Evolutionary conservation across 2,888 invertebrate genomes (phyloP), one percentile per base, ranked within the genome.

Genomic region (Rhorus exstirpatorius): DNA sequence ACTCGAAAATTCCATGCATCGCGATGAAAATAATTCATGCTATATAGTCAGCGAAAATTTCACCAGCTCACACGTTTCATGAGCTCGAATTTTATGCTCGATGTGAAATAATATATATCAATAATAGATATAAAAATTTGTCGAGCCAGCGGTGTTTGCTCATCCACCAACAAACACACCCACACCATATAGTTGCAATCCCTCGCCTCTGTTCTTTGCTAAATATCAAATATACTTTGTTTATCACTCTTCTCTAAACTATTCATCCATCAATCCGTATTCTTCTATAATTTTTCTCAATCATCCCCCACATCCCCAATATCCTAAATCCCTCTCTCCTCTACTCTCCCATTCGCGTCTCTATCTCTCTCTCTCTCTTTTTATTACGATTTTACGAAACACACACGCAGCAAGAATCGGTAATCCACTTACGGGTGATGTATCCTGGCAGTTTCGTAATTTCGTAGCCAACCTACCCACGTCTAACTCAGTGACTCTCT

Each of bases 1-100:
- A 75, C 44, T 55, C 44, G 55, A 24, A 31, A 55, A 68, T 14
- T 38, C 74, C 70, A 68, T 70, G 58, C 63, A 70, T 63, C 82
- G 78, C 79, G 74, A 70, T 82, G 74, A 70, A 82, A 82, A 82
- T 79, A 82, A 82, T 82, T 78, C 74, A 68, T 60, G 44, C 41
- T 65, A n/a, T n/a, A n/a, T n/a, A 70, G 70, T 55, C 31, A 49
- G 53, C 38, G 35, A 49, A 75, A 81, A 63, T 79, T 55, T 65
- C 49, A 68, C 74, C n/a, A 21, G 68, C 17, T 8, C 38, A 17
- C 35, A 60, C 10, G 21, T 49, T 67, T 38, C 44, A 65, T 68
- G 38, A 8, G n/a, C 26, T 17, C 26, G 26, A 51, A 58, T 61
- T 53, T n/a, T 74, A 72, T 61, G 24, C 19, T 24, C n/a, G 2